These are phyloP conservation scores for Colletes latitarsis DNA, from an alignment of 1,140 invertebrate genomes.

Conservation along the genomic window DNA sequence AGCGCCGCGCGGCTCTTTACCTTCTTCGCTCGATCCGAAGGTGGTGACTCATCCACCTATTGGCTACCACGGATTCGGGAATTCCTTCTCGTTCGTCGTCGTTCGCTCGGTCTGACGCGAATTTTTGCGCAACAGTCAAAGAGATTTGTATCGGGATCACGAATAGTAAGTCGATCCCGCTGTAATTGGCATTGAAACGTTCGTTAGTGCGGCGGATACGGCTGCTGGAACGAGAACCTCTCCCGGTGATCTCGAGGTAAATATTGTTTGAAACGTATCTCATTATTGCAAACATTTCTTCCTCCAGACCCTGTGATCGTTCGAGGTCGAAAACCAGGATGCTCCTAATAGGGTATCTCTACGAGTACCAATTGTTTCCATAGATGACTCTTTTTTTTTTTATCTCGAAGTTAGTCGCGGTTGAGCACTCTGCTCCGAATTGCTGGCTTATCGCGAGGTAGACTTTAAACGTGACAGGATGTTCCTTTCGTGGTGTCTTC, in stretches of 20 bases:
- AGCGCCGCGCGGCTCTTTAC: constrained; percentile 59
- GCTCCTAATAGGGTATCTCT: neutral
- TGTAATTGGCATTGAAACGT: constrained; percentile 25
- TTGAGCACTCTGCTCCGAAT: too few species aligned
- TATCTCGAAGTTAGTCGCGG: too few species aligned
- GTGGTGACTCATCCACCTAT: constrained; percentile 71
- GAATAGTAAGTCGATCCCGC: neutral
- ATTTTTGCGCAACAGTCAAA: constrained; percentile 16
- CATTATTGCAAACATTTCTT: neutral
- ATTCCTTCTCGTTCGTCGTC: constrained; percentile 64
- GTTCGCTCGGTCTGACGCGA: constrained; percentile 42
- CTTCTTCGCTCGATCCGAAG: constrained; percentile 54
- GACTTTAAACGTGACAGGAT: too few species aligned
- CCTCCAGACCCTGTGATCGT: neutral
- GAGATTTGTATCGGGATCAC: constrained; percentile 44
- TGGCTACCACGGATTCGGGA: constrained; percentile 67
- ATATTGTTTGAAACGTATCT: neutral
- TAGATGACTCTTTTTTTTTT: too few species aligned
- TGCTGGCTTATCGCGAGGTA: too few species aligned
- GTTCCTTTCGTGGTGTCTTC: too few species aligned
- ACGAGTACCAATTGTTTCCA: too few species aligned
- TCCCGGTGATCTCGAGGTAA: neutral
- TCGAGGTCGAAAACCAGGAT: neutral
- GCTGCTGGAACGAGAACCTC: neutral
- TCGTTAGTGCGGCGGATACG: neutral